These are phyloP conservation scores for Lutraria lutraria DNA, from an alignment of 2,888 invertebrate species.

Conservation along the genomic window DNA sequence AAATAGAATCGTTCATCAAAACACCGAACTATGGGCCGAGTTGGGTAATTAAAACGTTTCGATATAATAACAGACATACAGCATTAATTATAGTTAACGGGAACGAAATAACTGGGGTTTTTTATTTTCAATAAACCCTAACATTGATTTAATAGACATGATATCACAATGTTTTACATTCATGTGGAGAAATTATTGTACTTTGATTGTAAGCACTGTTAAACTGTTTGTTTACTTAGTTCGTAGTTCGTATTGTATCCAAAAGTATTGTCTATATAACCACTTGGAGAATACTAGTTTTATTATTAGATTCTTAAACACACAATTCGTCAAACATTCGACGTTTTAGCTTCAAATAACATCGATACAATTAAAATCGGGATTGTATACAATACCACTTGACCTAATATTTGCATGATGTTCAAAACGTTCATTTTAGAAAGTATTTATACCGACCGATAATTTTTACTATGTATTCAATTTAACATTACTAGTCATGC, in stretches of 20 bases:
- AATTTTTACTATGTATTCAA: not conserved
- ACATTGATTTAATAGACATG: not conserved
- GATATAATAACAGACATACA: not conserved
- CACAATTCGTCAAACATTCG: not conserved
- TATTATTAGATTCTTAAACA: not conserved
- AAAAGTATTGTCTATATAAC: not conserved
- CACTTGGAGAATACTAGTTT: not conserved
- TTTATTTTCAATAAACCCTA: not conserved
- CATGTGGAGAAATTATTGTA: not conserved
- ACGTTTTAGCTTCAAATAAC: not conserved
- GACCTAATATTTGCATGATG: slow-evolving; percentile 10
- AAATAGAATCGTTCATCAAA: not conserved
- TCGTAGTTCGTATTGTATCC: not conserved
- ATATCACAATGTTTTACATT: not conserved
- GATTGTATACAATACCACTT: slow-evolving; percentile 5
- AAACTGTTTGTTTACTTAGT: not conserved
- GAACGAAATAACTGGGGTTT: not conserved
- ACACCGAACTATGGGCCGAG: not conserved
- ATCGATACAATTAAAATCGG: not conserved
- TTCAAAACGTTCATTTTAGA: not conserved
- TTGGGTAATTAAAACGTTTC: not conserved
- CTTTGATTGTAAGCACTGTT: not conserved
- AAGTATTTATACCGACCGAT: not conserved
- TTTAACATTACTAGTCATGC: not conserved
- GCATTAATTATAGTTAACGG: not conserved